These are phyloP conservation scores for Sipha maydis DNA, from an alignment of 2,888 invertebrate species.

Conservation along the genomic window DNA sequence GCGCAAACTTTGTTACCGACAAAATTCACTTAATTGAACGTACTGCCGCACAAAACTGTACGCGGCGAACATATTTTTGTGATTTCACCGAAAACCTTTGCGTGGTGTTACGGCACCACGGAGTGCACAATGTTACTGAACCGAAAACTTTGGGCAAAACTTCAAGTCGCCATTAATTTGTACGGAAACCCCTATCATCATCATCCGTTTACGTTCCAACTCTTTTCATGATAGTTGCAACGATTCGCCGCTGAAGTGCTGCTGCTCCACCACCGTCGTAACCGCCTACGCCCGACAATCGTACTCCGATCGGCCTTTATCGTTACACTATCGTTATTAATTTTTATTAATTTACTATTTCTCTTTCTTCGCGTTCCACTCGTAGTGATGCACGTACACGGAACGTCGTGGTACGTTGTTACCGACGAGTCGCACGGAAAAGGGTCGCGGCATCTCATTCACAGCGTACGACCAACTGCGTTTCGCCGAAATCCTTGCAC, in stretches of 20 bases:
- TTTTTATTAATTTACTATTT: not conserved
- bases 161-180: not conserved
- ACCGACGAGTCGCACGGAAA: not conserved
- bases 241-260: not conserved
- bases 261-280: too few relatives aligned
- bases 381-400: too few relatives aligned
- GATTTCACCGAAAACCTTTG: too few relatives aligned
- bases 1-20: not conserved
- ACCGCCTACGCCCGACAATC: too few relatives aligned
- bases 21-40: not conserved
- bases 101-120: too few relatives aligned
- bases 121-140: not conserved
- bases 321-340: not conserved
- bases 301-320: not conserved
- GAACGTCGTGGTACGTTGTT: not conserved
- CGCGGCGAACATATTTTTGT: not conserved
- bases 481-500: not conserved
- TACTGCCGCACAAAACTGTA: not conserved
- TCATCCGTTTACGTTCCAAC: not conserved
- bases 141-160: not conserved
- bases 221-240: not conserved
- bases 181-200: not conserved
- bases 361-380: not conserved
- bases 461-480: too few relatives aligned
- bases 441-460: too few relatives aligned